Base-by-base conservation (phyloP, 2,113 vertebrate species). In the Cynocephalus volans region DNA sequence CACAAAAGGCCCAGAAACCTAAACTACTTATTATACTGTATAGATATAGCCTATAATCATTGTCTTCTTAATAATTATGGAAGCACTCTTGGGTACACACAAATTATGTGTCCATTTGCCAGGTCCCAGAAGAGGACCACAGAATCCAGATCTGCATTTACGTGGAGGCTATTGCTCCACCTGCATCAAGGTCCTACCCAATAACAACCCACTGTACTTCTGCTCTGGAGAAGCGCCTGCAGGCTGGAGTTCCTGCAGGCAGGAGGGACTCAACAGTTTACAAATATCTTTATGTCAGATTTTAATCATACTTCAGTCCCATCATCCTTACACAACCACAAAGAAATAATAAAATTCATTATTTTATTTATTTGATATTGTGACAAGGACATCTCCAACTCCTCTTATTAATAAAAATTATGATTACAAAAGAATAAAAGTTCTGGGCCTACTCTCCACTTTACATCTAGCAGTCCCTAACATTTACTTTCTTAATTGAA, bases 261-360 rank as follows among this genome's bases (percentile, higher is more conserved):
- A 82, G 54, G 7, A 15, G 50, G 21, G 17, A 41, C 8, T 28
- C 31, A 41, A 85, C 41, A 15, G 0, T 0, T 33, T 18, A 48
- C 56, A 62, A 33, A 28, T 1, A 65, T 31, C 41, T 31, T 70
- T 0, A 6, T 23, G 56, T 2, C 3, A 24, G 31, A 72, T 76
- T 80, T 26, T 77, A 62, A 2, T 0, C 11, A 2, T 5, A 31
- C 15, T n/a, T 80, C 3, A 31, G 23, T 33, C n/a, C 36, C 52
- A n/a, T 23, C 0, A 0, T 0, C 45, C 21, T 94, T 73, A 54
- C 62, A 73, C 6, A 54, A 48, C 17, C 8, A 26, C n/a, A 9
- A 28, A 80, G 31, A 90, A 64, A 56, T 13, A 54, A 19, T 48
- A 17, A 54, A 58, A 77, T 41, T 41, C 41, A 41, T 41, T 41